Evolutionary conservation across 2,113 vertebrate species (phyloP), one percentile per base, ranked within the genome.

Genomic region (Columba janthina): DNA sequence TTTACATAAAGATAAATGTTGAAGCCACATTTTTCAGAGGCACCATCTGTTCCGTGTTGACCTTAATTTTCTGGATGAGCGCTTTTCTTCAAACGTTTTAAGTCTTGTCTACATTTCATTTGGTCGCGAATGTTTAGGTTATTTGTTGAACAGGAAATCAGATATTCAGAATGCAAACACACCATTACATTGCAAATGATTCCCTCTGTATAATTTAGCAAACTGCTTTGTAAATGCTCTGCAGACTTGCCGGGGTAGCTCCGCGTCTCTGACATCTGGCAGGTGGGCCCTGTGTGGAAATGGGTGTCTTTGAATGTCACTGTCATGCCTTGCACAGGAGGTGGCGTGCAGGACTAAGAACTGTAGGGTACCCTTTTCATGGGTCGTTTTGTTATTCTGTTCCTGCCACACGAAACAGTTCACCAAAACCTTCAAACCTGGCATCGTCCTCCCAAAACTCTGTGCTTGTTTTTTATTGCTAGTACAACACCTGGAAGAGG

Each of bases 21-120:
- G 89, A 96, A 96, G 85, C 90, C 69, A 83, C 79, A 76, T 95
- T 86, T 95, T 97, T 95, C 93, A 89, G 78, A 96, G 82, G 94
- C 92, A 93, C 95, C 95, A 95, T 98, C 97, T 98, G 97, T 89
- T 97, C 96, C 44, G 0, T 86, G 94, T 95, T 98, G 97, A 97
- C 97, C 94, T 97, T 97, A 97, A 97, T 98, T 98, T 98, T 97
- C 95, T 97, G 93, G 92, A 96, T 97, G 97, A 97, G 87, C 96
- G 85, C 89, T 97, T 97, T 96, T 96, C 96, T 97, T 96, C 95
- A 97, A 93, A 96, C 71, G 92, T 95, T 98, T 96, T 95, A 97
- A 97, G 93, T 90, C 92, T 93, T 85, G 92, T 95, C 95, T 97
- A 94, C 95, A 96, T 98, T 97, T 97, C 92, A 96, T 95, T 97